phyloP scores from a whole-genome alignment of 2,113 vertebrate species.

The Acrocephalus arundinaceus region DNA sequence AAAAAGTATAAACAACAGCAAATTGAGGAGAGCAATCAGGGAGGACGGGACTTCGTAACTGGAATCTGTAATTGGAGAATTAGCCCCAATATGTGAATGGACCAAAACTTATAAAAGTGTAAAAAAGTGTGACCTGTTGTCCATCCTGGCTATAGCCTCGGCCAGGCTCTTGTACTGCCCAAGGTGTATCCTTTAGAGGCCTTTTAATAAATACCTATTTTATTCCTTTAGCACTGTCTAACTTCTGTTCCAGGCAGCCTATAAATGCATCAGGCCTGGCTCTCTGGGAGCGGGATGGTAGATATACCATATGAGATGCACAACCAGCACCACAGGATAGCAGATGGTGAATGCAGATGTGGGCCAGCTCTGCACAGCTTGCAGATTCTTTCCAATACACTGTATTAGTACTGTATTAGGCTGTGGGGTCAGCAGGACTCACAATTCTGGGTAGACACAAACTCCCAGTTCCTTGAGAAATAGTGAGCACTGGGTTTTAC shows the following conservation, averaged over 20 bases:
- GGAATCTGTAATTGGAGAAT: background rate
- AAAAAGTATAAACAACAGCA: background rate
- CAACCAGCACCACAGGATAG: background rate
- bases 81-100: background rate
- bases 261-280: background rate
- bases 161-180: background rate
- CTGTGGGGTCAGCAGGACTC: background rate
- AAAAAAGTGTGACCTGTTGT: background rate
- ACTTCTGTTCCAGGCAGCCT: background rate
- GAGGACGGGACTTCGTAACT: background rate
- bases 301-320: fast-evolving
- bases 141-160: background rate
- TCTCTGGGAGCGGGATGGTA: background rate
- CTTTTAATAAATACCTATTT: background rate
- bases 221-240: background rate
- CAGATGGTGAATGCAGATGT: background rate
- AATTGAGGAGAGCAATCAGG: background rate
- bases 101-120: background rate
- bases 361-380: background rate
- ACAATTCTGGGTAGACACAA: fast-evolving
- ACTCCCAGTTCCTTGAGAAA: background rate
- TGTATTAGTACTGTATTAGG: background rate
- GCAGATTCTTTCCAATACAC: background rate
- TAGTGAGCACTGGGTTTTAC: background rate
- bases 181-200: background rate